Conservation (phyloP, 2,888 invertebrate genomes). For the Napeogenes inachia region DNA sequence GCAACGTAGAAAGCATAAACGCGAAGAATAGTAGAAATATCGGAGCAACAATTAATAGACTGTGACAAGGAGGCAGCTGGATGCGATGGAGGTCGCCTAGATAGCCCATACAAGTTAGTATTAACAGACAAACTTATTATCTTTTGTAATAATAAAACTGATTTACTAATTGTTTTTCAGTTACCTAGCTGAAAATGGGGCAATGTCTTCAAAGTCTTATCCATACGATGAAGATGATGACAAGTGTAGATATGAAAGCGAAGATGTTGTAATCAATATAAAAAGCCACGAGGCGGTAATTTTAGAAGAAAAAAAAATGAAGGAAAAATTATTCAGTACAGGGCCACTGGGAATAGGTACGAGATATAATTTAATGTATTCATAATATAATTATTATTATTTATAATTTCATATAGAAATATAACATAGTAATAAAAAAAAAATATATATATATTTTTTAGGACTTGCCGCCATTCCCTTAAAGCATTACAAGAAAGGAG, state of each 20-base stretch:
- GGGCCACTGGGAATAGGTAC: conserved; percentile 37
- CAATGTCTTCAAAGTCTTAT: conserved; percentile 1
- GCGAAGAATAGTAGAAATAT: conserved; percentile 30
- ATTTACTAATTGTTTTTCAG: conserved; percentile 19
- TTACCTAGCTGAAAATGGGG: background rate
- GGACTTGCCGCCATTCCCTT: background rate
- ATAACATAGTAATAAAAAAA: background rate
- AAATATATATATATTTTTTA: background rate
- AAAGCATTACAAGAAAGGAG: background rate
- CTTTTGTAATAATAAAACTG: background rate
- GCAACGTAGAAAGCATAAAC: conserved; percentile 35
- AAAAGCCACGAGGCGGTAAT: background rate
- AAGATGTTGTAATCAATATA: background rate
- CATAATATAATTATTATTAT: background rate
- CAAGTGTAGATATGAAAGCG: background rate
- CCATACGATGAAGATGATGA: background rate
- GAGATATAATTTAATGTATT: background rate
- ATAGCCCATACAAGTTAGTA: too few species aligned
- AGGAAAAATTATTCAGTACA: conserved; percentile 14
- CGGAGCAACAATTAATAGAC: conserved; percentile 37
- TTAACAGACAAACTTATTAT: too few species aligned
- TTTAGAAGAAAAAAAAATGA: background rate
- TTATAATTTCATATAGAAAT: background rate
- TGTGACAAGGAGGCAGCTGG: conserved; percentile 28
- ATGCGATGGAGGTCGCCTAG: conserved; percentile 24